Evolutionary conservation across 2,113 vertebrate genomes (phyloP).

Genomic region (Eclectus roratus): DNA sequence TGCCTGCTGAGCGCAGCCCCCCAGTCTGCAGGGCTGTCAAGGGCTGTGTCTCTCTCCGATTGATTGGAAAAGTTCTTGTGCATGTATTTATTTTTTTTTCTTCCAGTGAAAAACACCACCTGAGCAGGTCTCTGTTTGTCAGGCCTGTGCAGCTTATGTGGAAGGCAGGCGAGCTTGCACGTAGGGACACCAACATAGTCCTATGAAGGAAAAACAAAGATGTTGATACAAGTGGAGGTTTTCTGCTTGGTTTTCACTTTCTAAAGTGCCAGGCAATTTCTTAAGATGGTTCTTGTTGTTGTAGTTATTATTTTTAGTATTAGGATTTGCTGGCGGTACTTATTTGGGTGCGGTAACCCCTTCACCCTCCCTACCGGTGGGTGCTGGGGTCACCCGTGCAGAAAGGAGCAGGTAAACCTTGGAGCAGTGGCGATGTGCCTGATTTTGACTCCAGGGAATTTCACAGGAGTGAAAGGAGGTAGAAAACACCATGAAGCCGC

Average conservation of each 20-base stretch:
- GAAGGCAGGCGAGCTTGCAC: background rate
- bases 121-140: slow-evolving; percentile 9
- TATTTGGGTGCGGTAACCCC: background rate
- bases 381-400: background rate
- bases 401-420: background rate
- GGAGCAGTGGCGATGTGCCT: accelerated
- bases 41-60: background rate
- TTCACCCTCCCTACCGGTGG: accelerated
- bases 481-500: background rate
- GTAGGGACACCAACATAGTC: background rate
- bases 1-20: background rate
- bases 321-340: background rate
- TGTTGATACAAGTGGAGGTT: accelerated
- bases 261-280: background rate
- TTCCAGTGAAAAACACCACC: slow-evolving; percentile 8
- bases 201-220: background rate
- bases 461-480: slow-evolving; percentile 24
- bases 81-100: background rate
- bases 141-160: accelerated
- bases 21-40: slow-evolving; percentile 33
- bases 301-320: background rate
- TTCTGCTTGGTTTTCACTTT: background rate
- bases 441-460: background rate
- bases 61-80: slow-evolving; percentile 58
- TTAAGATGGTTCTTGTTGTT: background rate